phyloP scores from a whole-genome alignment of 35 echinoderm and acorn worm genomes.

The Holothuria glaberrima region DNA sequence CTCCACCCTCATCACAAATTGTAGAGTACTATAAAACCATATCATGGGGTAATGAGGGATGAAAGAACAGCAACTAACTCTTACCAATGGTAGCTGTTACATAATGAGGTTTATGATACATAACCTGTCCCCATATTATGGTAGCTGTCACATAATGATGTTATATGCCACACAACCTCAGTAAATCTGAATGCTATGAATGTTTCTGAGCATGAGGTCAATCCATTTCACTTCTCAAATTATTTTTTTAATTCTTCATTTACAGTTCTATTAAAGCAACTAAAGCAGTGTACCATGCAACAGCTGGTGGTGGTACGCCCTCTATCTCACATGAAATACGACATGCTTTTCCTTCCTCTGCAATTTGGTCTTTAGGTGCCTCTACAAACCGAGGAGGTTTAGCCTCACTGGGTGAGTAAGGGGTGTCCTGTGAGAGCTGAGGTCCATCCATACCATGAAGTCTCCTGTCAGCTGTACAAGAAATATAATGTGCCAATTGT shows the following conservation, averaged over 20 bases:
- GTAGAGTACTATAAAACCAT: no score
- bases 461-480: slow-evolving; percentile 19
- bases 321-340: slow-evolving; percentile 68
- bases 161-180: background rate
- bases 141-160: no score
- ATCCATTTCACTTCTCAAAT: no score
- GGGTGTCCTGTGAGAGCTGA: background rate
- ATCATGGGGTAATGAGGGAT: no score
- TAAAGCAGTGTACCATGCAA: slow-evolving; percentile 75
- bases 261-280: no score
- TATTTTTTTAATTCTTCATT: no score
- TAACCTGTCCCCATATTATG: no score
- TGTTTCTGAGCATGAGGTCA: background rate
- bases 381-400: slow-evolving; percentile 67
- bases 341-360: slow-evolving; percentile 76
- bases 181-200: background rate
- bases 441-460: slow-evolving; percentile 43
- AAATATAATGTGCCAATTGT: background rate
- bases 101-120: no score
- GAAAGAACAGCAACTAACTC: no score
- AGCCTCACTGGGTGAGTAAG: slow-evolving; percentile 52
- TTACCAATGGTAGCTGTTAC: no score
- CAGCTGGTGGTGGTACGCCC: slow-evolving; percentile 72
- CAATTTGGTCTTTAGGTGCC: slow-evolving; percentile 63
- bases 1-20: no score